Conservation (phyloP, 1,140 invertebrate species). For the Chironomus tepperi region DNA sequence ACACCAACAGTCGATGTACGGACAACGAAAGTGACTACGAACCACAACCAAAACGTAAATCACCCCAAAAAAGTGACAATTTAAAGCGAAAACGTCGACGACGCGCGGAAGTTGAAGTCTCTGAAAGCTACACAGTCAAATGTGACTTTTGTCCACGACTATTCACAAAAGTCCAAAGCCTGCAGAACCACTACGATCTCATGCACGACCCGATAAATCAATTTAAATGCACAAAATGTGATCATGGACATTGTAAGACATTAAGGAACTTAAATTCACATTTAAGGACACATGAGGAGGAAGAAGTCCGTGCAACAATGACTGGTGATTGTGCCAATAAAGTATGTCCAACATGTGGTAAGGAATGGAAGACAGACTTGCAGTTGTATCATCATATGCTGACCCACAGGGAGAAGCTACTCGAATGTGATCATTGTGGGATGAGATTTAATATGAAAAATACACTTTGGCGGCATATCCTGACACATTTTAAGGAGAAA, state of each 20-base stretch:
- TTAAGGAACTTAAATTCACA: not conserved
- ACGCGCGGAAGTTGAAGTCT: not conserved
- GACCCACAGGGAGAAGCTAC: not conserved
- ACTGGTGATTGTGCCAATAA: not conserved
- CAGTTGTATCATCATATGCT: not conserved
- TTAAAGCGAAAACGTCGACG: not conserved
- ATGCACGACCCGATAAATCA: not conserved
- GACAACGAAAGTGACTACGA: not conserved
- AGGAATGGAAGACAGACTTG: not conserved
- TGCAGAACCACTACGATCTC: not conserved
- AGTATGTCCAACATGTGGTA: not conserved
- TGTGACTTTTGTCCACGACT: not conserved
- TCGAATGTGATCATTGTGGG: not conserved
- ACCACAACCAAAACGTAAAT: not conserved
- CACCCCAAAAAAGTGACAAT: not conserved
- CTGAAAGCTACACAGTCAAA: not conserved
- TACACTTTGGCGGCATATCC: not conserved
- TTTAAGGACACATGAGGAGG: not conserved
- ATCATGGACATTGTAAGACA: not conserved
- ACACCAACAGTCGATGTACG: not conserved
- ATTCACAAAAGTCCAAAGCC: not conserved
- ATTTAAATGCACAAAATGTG: not conserved
- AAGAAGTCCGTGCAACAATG: not conserved
- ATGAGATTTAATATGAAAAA: slow-evolving; percentile 10
- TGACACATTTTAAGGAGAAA: not conserved